Conservation (phyloP, 2,888 invertebrate genomes). For the Drosophila bunnanda region DNA sequence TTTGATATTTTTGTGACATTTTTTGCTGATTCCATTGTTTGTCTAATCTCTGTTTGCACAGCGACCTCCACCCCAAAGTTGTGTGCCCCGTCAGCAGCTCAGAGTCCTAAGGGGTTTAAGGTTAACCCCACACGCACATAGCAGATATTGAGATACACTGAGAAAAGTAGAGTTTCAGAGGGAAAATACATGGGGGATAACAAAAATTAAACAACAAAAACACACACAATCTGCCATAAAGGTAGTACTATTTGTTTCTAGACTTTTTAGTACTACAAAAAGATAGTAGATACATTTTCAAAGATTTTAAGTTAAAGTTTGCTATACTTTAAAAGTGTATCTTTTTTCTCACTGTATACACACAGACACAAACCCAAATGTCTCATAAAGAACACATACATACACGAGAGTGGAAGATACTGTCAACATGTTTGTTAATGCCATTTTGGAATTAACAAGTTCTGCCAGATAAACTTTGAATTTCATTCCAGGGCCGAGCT, state of each 20-base stretch:
- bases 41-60: constrained; percentile 71
- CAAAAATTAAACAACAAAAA: neutral
- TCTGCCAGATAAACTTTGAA: constrained; percentile 79
- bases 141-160: constrained; percentile 38
- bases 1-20: constrained; percentile 43
- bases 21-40: constrained; percentile 80
- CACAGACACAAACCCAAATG: constrained; percentile 2
- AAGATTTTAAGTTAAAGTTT: neutral
- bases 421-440: constrained; percentile 80
- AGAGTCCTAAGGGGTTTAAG: constrained; percentile 42
- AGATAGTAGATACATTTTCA: neutral
- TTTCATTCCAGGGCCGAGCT: constrained; percentile 67
- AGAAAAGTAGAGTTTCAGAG: neutral
- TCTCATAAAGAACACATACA: constrained; percentile 44
- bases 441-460: constrained; percentile 78
- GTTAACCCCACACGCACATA: constrained; percentile 8
- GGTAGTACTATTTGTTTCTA: too few relatives aligned
- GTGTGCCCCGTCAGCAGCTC: constrained; percentile 63
- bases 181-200: neutral
- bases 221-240: too few relatives aligned
- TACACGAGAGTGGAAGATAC: constrained; percentile 53
- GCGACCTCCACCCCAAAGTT: constrained; percentile 49
- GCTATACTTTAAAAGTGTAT: too few relatives aligned
- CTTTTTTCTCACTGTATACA: neutral
- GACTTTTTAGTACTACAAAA: neutral